phyloP scores from a whole-genome alignment of 2,113 vertebrate genomes.

The Gobiocypris rarus region DNA sequence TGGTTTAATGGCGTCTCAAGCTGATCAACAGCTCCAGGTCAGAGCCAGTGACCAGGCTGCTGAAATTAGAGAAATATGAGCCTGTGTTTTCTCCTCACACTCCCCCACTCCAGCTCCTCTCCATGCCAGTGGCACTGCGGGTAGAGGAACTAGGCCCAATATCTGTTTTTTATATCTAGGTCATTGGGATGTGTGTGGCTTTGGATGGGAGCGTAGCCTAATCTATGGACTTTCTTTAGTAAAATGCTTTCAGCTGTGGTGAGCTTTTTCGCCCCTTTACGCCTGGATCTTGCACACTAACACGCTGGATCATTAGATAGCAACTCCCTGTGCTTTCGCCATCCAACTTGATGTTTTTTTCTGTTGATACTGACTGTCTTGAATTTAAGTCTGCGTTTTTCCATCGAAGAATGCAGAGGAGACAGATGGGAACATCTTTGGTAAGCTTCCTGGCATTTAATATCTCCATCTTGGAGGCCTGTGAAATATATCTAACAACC shows the following conservation, averaged over 20 bases:
- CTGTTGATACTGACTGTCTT: not conserved
- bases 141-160: slow-evolving; percentile 28
- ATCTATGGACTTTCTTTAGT: slow-evolving; percentile 46
- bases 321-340: slow-evolving; percentile 11
- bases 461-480: slow-evolving; percentile 34
- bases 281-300: slow-evolving; percentile 39
- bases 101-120: slow-evolving; percentile 1
- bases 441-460: slow-evolving; percentile 31
- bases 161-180: slow-evolving; percentile 56
- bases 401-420: slow-evolving; percentile 41
- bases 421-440: slow-evolving; percentile 45
- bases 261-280: slow-evolving; percentile 23
- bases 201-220: slow-evolving; percentile 36
- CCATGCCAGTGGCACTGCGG: slow-evolving; percentile 3
- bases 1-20: slow-evolving; percentile 16
- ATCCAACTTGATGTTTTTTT: slow-evolving; percentile 8
- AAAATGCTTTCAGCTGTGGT: slow-evolving; percentile 54
- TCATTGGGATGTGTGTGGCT: slow-evolving; percentile 50
- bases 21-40: slow-evolving; percentile 48
- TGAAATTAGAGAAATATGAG: slow-evolving; percentile 51
- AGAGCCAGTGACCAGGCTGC: slow-evolving; percentile 47
- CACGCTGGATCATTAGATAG: slow-evolving; percentile 5
- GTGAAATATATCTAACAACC: slow-evolving; percentile 50
- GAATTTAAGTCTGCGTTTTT: slow-evolving; percentile 3
- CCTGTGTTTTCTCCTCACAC: slow-evolving; percentile 2